Evolutionary conservation across 2,888 invertebrate genomes (phyloP).

Genomic region (Acanthacorydalis orientalis): DNA sequence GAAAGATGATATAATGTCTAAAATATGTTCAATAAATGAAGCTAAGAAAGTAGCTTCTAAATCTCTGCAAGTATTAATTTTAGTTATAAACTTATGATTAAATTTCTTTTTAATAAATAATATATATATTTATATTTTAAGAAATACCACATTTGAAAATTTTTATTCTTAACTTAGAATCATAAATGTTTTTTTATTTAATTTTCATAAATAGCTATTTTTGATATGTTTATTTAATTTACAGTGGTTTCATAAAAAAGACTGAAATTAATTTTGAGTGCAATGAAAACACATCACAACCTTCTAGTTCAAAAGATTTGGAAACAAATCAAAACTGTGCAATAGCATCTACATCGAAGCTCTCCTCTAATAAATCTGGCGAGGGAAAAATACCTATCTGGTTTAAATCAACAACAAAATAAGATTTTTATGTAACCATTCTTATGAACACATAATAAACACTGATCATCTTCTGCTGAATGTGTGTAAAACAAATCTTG

Average conservation of each 20-base stretch:
- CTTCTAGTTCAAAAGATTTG: not conserved
- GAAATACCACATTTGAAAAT: no score
- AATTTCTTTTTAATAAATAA: no score
- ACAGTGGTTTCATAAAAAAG: not conserved
- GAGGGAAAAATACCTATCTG: slow-evolving; percentile 23
- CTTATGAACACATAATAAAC: not conserved
- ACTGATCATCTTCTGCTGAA: no score
- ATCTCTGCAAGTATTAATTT: slow-evolving; percentile 32
- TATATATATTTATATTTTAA: no score
- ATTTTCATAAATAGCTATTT: no score
- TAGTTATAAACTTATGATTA: no score
- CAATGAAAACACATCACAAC: not conserved
- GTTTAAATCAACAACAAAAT: slow-evolving; percentile 20
- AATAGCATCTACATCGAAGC: not conserved
- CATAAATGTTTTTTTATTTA: no score
- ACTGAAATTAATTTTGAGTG: not conserved
- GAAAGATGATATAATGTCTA: slow-evolving; percentile 38
- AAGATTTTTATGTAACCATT: not conserved
- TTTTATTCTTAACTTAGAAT: no score
- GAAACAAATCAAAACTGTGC: not conserved
- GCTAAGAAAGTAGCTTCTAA: slow-evolving; percentile 52
- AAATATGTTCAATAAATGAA: slow-evolving; percentile 45
- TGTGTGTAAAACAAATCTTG: no score
- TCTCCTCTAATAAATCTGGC: not conserved
- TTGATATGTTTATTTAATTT: no score